Evolutionary conservation across 2,797 vertebrate species (phyloP).

Genomic region (Galaxias olidus): DNA sequence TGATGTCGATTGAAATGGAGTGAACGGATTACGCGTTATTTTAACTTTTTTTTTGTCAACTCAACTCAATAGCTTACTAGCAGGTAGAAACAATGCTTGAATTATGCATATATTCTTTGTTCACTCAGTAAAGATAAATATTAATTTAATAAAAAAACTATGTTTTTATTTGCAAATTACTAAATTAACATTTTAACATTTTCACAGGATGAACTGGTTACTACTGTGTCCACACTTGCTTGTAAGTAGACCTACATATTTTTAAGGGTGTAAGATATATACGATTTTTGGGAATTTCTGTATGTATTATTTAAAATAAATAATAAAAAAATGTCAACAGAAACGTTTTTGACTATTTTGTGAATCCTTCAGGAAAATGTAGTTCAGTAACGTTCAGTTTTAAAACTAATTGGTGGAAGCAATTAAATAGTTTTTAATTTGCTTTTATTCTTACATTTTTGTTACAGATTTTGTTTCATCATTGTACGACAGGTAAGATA

Average conservation of each 20-base stretch:
- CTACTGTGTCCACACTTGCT: constrained; percentile 38
- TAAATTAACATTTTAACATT: not conserved
- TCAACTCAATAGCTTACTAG: not conserved
- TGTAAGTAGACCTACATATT: constrained; percentile 52
- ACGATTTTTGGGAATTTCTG: not conserved
- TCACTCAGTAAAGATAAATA: not conserved
- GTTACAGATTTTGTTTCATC: constrained; percentile 70
- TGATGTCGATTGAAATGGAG: constrained; percentile 21
- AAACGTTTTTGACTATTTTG: no score
- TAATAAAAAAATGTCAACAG: no score
- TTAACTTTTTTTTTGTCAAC: constrained; percentile 27
- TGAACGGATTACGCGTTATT: constrained; percentile 41
- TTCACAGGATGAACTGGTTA: constrained; percentile 67
- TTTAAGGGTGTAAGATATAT: no score
- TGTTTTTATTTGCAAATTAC: not conserved
- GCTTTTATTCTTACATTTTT: constrained; percentile 11
- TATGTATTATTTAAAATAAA: no score
- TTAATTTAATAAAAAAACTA: not conserved
- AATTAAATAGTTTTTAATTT: no score
- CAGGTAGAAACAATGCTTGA: not conserved
- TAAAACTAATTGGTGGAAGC: no score
- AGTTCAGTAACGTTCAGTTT: no score
- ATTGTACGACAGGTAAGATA: constrained; percentile 51
- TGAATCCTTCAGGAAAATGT: no score
- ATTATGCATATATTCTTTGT: not conserved